Conservation (phyloP, 1,140 invertebrate species). For the Penaeus chinensis region DNA sequence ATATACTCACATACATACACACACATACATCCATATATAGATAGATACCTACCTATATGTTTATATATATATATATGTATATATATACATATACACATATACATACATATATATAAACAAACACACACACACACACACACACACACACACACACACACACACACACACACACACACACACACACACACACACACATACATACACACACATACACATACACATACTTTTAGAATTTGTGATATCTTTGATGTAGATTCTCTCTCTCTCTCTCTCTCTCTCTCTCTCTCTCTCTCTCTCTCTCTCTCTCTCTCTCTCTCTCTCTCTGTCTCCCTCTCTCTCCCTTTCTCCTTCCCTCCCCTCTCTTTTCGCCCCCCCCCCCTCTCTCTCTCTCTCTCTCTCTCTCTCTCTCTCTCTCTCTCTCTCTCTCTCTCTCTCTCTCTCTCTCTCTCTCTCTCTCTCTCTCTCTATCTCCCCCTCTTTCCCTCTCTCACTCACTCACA, state of each 20-base stretch:
- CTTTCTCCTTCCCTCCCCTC: not conserved
- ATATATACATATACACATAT: slow-evolving; percentile 30
- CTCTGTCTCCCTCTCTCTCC: slow-evolving; percentile 4
- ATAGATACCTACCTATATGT: slow-evolving; percentile 25
- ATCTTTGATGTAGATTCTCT: not conserved
- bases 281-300: slow-evolving; percentile 42
- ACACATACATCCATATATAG: slow-evolving; percentile 2
- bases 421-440: too few species aligned
- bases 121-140: slow-evolving; percentile 22
- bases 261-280: slow-evolving; percentile 25
- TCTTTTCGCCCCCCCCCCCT: not conserved
- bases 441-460: too few species aligned
- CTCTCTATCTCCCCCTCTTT: too few species aligned
- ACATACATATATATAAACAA: not conserved
- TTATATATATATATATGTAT: slow-evolving; percentile 32
- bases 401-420: too few species aligned
- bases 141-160: slow-evolving; percentile 6
- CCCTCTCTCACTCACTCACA: too few species aligned
- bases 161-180: slow-evolving; percentile 22
- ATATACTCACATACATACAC: not conserved
- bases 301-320: slow-evolving; percentile 5
- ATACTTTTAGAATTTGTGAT: not conserved
- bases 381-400: too few species aligned
- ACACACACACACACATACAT: slow-evolving; percentile 10
- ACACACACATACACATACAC: not conserved